Percentiles rank a stretch among this genome's conserved stretches.
Evolutionary conservation across 2,113 vertebrate species (phyloP).

Genomic region (Myiozetetes cayanensis): DNA sequence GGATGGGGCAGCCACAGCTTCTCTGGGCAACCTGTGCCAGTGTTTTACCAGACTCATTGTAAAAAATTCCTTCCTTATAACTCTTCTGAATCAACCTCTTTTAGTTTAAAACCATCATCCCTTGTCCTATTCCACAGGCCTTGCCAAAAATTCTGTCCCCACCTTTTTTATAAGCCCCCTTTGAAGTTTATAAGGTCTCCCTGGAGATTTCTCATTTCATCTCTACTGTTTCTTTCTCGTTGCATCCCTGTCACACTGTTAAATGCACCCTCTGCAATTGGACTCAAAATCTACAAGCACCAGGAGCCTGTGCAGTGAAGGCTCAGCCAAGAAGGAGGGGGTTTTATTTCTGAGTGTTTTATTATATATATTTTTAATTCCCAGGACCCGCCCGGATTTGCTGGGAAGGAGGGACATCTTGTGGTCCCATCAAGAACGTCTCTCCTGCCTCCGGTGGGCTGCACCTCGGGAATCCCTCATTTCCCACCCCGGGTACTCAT

Average conservation of each 20-base stretch:
- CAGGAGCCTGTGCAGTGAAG: neutral
- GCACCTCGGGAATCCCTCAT: neutral
- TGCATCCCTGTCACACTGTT: neutral
- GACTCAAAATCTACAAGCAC: neutral
- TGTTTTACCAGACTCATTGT: neutral
- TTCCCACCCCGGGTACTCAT: neutral
- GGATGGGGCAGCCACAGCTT: neutral
- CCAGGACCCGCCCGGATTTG: neutral
- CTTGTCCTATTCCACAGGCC: neutral
- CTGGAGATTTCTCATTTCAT: neutral
- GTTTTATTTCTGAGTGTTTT: neutral
- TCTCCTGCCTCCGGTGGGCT: neutral
- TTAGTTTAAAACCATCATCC: neutral
- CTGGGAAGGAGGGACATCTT: constrained; percentile 37
- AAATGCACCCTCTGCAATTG: neutral
- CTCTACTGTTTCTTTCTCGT: neutral
- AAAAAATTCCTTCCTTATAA: neutral
- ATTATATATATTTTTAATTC: rapidly evolving
- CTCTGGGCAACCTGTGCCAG: neutral
- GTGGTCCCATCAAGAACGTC: neutral
- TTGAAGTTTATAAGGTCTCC: neutral
- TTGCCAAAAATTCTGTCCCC: neutral
- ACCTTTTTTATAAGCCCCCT: neutral
- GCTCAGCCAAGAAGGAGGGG: neutral
- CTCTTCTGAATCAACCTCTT: neutral